Evolutionary conservation across 2,113 vertebrate genomes (phyloP), one percentile per base, ranked within the genome.

Genomic region (Nesoenas mayeri): DNA sequence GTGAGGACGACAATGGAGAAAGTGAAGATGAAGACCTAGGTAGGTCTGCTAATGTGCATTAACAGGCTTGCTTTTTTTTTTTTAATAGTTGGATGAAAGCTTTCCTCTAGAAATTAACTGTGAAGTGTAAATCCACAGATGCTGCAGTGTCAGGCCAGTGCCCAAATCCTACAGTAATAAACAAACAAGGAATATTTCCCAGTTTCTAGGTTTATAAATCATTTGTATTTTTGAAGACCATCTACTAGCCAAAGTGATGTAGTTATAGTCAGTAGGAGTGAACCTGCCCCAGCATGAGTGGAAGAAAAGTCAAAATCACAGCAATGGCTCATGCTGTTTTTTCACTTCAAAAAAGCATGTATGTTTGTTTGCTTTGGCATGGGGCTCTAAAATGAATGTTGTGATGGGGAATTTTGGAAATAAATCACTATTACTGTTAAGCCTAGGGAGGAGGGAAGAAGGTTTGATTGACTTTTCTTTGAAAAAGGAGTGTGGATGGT

Each of bases 1-100:
- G 77, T 4, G 98, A 98, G 44, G 98, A 98, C 11, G 98, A 98
- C 19, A 98, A 98, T 64, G 98, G 98, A 94, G 97, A 96, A 84
- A 97, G 97, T 94, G 97, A 98, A 81, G 97, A 98, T 97, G 97
- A 98, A 97, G 96, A 97, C 85, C 61, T 91, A 94, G 98, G 96
- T 72, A 80, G n/a, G 66, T 95, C 90, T 58, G 90, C 85, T 96
- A 93, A 81, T 6, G 2, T 6, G 6, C 4, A 1, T 60, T 28
- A 40, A 44, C 12, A 32, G 2, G 8, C 7, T 1, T 42, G n/a
- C 48, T 65, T 34, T 66, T 44, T 38, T 38, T 65, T 38, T 34
- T 66, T 44, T 34, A 71, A 14, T 53, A 42, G 11, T 5, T 15
- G n/a, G 15, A n/a, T 72, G 62, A 54, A 93, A 65, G 24, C 19